Conservation (phyloP, 2,797 vertebrate genomes). For the Manis pentadactyla region DNA sequence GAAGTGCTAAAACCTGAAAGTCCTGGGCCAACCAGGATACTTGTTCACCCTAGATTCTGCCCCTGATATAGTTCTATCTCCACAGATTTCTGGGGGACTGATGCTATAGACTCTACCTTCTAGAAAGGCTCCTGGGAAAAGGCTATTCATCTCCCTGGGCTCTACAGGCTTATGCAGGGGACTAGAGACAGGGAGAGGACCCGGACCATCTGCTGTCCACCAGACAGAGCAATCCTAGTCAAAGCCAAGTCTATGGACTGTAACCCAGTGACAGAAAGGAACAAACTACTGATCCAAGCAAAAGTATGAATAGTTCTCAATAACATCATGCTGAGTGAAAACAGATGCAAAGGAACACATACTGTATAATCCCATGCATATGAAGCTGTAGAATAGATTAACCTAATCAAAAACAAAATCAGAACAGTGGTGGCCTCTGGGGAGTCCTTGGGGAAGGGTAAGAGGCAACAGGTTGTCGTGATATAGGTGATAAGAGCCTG, state of each 20-base stretch:
- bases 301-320: not conserved
- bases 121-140: not conserved
- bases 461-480: not conserved
- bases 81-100: not conserved
- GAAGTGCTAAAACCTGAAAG: not conserved
- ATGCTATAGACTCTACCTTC: not conserved
- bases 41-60: not conserved
- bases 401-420: not conserved
- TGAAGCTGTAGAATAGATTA: not conserved
- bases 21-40: not conserved
- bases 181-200: not conserved
- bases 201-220: not conserved
- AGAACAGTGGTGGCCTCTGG: not conserved
- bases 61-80: not conserved
- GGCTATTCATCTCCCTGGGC: not conserved
- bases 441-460: not conserved
- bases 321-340: not conserved
- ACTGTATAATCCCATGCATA: not conserved
- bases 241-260: not conserved
- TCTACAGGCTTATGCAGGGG: not conserved
- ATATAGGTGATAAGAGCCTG: not conserved
- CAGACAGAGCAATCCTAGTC: not conserved
- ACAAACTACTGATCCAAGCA: not conserved
- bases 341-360: not conserved
- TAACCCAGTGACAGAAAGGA: not conserved